Evolutionary conservation across 2,888 invertebrate species (phyloP), one percentile per base, ranked within the genome.

Genomic region (Tipula vernalis): DNA sequence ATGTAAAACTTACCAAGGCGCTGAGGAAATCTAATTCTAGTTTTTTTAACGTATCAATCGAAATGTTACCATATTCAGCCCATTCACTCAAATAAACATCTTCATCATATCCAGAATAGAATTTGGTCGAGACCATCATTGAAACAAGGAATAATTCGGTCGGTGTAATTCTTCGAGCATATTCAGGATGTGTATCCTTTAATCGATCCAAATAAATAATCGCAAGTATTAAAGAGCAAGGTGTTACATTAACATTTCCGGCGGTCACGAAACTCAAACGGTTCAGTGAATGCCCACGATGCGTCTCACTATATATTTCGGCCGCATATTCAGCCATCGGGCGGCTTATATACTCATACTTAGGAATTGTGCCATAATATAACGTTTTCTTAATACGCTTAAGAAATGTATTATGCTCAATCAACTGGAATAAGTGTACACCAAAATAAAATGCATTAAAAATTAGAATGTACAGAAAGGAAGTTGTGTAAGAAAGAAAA

Each of bases 101-200:
- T 90, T 98, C 98, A 88, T 96, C 96, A 90, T 97, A 97, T 71
- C 98, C 98, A 91, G 98, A 96, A 89, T 98, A 92, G 92, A 97
- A 98, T 93, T 99, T 99, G 89, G 97, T 98, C 87, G 99, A 98
- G 89, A 99, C 96, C 96, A 99, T 96, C 94, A 99, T 93, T 87
- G 99, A 98, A 88, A 99, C 96, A 87, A 99, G 94, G 92, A 99
- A 99, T 87, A 99, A 94, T 91, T 99, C 98, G 42, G 97, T 96
- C 41, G 99, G 98, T 42, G 96, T 95, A 86, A 97, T 95, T 89
- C 94, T 93, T 89, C 95, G 94, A 88, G 98, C 93, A 92, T 98
- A 98, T 88, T 95, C 95, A 0, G 96, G 96, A 92, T 97, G 96
- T 89, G 94, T 93, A 88, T 93, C 93, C 90, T 96, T 95, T 87